Base-by-base conservation (phyloP, 2,888 invertebrate species). In the Sarcophaga variegata region DNA sequence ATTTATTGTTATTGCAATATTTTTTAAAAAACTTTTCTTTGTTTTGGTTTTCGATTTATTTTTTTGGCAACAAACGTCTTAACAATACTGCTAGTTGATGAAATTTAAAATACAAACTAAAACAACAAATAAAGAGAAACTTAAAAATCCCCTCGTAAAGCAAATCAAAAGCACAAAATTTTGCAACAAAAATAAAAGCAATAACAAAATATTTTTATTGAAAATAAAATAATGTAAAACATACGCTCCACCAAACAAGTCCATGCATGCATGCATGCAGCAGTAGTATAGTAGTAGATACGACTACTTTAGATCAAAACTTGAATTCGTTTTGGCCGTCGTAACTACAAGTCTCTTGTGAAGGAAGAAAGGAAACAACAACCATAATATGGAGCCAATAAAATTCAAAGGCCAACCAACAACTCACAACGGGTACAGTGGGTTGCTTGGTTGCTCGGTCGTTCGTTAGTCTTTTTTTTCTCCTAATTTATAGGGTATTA, bases 11-110 rank as follows among this genome's bases (percentile, higher is more conserved):
- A 37, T 37, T 10, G 37, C 37, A 37, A 37, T 66, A 76, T 66
- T 66, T 59, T 25, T 66, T 66, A 76, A 76, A 76, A 59, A 59
- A 66, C 8, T 71, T 70, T 81, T 20, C 14, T 20, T 74, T 76
- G 66, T 71, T 82, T 25, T 20, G 6, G 60, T 59, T 27, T 62
- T 81, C 69, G 25, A 60, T 49, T 62, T 64, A n/a, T n/a, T 81
- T 63, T 80, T 84, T 77, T 80, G 85, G 84, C 85, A 82, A 86
- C 25, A 79, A 37, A 85, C 82, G 86, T 78, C 77, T 85, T 85
- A 82, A 83, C 86, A 83, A 86, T 74, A 88, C 83, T 83, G 84
- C 85, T 81, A 88, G 84, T 85, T 76, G 88, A 84, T 76, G 75
- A 83, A 86, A 81, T 67, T 25, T 82, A 66, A 49, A 82, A 84